phyloP scores from a whole-genome alignment of 2,888 invertebrate species.

The Criorhina ranunculi region DNA sequence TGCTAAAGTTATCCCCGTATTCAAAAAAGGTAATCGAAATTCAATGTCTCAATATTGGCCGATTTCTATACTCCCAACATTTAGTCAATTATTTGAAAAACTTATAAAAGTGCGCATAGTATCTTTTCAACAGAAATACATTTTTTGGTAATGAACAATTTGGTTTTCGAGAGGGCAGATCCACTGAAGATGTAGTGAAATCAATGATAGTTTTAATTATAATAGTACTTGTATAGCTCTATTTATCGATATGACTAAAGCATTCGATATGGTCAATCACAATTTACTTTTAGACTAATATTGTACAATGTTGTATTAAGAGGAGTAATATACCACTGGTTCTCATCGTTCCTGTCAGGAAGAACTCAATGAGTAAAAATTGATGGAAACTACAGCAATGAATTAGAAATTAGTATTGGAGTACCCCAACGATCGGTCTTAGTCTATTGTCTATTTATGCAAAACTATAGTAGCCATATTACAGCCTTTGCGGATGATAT shows the following conservation, averaged over 20 bases:
- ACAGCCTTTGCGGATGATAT: slow-evolving; percentile 9
- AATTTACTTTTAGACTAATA: neutral
- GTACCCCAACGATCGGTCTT: slow-evolving; percentile 12
- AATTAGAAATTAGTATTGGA: slow-evolving; percentile 2
- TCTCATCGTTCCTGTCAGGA: slow-evolving; percentile 19
- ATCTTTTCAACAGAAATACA: neutral
- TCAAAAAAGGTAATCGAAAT: too few relatives aligned
- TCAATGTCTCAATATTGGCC: neutral
- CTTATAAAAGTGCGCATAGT: neutral
- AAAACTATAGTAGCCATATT: slow-evolving; percentile 5
- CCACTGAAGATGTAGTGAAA: neutral
- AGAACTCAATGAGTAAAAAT: slow-evolving; percentile 21
- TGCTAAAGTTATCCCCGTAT: too few relatives aligned
- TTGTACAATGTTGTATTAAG: slow-evolving; percentile 10
- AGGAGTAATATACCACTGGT: slow-evolving; percentile 16
- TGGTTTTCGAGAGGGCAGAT: slow-evolving; percentile 3
- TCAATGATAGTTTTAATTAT: neutral
- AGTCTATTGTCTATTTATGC: neutral
- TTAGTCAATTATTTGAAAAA: neutral
- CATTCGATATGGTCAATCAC: slow-evolving; percentile 31
- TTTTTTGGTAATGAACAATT: slow-evolving; percentile 8
- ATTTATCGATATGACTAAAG: slow-evolving; percentile 24
- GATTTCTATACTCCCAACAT: slow-evolving; percentile 3
- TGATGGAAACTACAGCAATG: slow-evolving; percentile 1
- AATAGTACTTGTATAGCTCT: neutral